Evolutionary conservation across 2,888 invertebrate species (phyloP).

Genomic region (Cataglyphis rosenhaueri): DNA sequence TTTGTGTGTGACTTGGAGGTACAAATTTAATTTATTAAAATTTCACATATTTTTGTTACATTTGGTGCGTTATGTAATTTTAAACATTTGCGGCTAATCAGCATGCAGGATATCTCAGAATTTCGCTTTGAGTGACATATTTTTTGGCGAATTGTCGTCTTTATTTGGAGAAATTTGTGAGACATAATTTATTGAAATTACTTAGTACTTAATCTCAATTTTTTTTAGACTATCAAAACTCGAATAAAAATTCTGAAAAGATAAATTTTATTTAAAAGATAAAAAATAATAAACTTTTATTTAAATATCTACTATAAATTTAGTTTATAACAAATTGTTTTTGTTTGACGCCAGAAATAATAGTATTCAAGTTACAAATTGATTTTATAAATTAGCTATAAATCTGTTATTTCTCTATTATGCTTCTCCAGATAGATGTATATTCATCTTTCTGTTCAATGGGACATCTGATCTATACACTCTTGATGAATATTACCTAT

Average conservation of each 20-base stretch:
- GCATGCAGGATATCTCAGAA: not conserved
- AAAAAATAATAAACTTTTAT: not conserved
- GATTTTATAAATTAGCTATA: not conserved
- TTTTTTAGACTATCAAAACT: not conserved
- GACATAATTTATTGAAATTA: not conserved
- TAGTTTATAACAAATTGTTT: not conserved
- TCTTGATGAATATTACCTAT: slow-evolving; percentile 23
- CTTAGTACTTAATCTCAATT: not conserved
- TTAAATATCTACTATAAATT: not conserved
- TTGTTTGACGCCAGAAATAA: not conserved
- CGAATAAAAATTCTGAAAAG: not conserved
- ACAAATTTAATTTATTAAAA: slow-evolving; percentile 36
- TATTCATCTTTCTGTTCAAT: not conserved
- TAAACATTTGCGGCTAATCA: not conserved
- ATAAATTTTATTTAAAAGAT: not conserved
- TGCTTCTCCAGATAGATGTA: not conserved
- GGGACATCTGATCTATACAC: not conserved
- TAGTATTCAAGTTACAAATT: not conserved
- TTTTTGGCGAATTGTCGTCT: not conserved
- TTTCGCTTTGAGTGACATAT: not conserved
- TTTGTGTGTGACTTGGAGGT: not conserved
- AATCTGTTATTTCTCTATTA: not conserved
- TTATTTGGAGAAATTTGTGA: not conserved
- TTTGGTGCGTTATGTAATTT: slow-evolving; percentile 1
- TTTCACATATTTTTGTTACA: not conserved